Percentiles rank a stretch among this genome's conserved stretches.
Conservation (phyloP, 1,140 invertebrate species). For the Drosophila sp. region DNA sequence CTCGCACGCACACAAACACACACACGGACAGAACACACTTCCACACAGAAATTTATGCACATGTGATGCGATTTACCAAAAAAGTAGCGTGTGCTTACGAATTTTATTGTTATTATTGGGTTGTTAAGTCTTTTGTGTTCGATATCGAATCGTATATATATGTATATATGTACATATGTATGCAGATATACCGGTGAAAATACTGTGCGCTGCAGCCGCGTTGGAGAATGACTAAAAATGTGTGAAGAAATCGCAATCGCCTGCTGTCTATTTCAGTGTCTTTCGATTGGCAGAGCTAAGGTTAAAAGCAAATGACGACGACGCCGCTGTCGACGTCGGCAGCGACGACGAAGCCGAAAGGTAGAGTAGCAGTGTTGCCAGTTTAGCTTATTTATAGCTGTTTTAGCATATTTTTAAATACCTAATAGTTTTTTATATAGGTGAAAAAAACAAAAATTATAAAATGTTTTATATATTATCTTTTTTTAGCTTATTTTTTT, state of each 20-base stretch:
- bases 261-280: constrained; percentile 45
- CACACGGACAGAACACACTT: constrained; percentile 31
- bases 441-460: too few relatives aligned
- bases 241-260: constrained; percentile 50
- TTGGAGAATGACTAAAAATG: constrained; percentile 50
- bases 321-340: constrained; percentile 18
- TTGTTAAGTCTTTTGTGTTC: constrained; percentile 20
- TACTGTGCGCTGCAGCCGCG: constrained; percentile 30
- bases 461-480: too few relatives aligned
- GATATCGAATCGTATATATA: constrained; percentile 11
- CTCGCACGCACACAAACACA: constrained; percentile 20
- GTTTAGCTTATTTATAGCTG: constrained; percentile 12
- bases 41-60: constrained; percentile 27
- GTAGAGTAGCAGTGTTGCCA: constrained; percentile 32
- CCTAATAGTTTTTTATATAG: too few relatives aligned
- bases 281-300: constrained; percentile 65
- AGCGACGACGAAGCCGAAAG: constrained; percentile 48
- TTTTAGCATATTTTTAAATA: background rate
- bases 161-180: background rate
- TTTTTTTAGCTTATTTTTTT: too few relatives aligned
- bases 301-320: constrained; percentile 65
- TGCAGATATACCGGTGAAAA: constrained; percentile 33
- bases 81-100: constrained; percentile 17
- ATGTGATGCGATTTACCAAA: constrained; percentile 26
- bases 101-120: constrained; percentile 15